Base-by-base conservation (phyloP, 1,140 invertebrate species). In the Formica exsecta region DNA sequence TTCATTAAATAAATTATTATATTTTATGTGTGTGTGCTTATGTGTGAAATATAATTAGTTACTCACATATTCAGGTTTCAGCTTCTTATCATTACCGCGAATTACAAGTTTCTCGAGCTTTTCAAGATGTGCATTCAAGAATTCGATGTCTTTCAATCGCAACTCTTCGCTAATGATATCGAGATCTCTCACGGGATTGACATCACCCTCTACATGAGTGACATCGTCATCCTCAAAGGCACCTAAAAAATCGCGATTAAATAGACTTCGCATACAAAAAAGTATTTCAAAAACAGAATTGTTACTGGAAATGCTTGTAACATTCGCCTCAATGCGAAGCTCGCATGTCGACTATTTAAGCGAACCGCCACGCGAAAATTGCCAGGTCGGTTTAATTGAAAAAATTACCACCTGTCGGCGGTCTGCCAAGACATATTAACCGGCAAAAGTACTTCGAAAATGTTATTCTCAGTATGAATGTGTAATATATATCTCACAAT, bases 181-280 rank as follows among this genome's bases (percentile, higher is more conserved):
- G 88, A 99, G 96, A 96, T 99, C 99, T 70, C 99, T 96, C 1
- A 99, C 97, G 0, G 99, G 99, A 94, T 99, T 98, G 0, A 99
- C 98, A 75, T 99, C 99, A 9, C 99, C 99, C 94, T 99, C 99
- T 0, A 99, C 97, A 93, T 99, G 99, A 44, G 98, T 99, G 0
- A 99, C 99, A 92, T 99, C 98, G 73, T 99, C 98, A 94, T 99
- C 99, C 87, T 99, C 99, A 94, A 99, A 99, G 29, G 98, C 98
- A 94, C 98, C 98, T 99, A 92, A 36, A 44, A 57, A 16, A 16
- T 4, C 11, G 4, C 48, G 29, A 68, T 11, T 65, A 48, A 44
- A 83, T 68, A 5, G 25, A 29, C 38, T 74, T 75, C 44, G 16
- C 19, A 9, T 13, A 22, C 1, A 1, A 54, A 61, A 64, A 70